Base-by-base conservation (phyloP, 1,140 invertebrate species). In the Branchinecta lynchi region DNA sequence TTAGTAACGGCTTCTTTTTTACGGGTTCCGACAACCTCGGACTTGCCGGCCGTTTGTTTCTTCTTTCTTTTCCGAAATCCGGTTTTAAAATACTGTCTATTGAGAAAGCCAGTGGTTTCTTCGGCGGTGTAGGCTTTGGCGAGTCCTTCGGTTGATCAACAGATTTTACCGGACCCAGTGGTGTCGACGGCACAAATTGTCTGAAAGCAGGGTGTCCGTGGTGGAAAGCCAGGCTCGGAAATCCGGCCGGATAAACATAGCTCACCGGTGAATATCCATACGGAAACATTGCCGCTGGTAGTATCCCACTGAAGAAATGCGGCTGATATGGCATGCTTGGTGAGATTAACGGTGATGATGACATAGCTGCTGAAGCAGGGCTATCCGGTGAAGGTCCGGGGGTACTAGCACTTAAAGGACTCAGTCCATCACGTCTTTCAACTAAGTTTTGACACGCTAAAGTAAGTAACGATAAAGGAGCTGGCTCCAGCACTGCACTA, bases 201-300 rank as follows among this genome's bases (percentile, higher is more conserved):
- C 51, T 12, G 17, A 60, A 60, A 20, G 51, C 51, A 15, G 17
- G 17, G 51, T 60, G 51, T 6, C 51, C 51, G 12, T 12, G 17
- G 3, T 60, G 51, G 51, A 20, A 12, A 12, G 51, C 51, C 51
- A 60, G 17, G 17, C 12, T 60, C 12, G 51, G 51, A 60, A 60
- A 60, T 20, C 51, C 51, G 17, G 2, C 17, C 17, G 51, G 51
- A 20, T 60, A 60, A 12, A 60, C 17, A 60, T 60, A 60, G 51
- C 51, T 20, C 51, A 60, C 51, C 17, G 51, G 51, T 15, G 51
- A 20, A 60, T 60, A 60, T 60, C 51, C 51, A 60, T 60, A 60
- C 17, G 51, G 51, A 60, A 60, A 60, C 51, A 60, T 60, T 15
- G 51, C 51, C 17, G 51, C 51, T 60, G 51, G 51, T 60, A 60